Base-by-base conservation (phyloP, 1,140 invertebrate species). In the Drosophila triauraria region DNA sequence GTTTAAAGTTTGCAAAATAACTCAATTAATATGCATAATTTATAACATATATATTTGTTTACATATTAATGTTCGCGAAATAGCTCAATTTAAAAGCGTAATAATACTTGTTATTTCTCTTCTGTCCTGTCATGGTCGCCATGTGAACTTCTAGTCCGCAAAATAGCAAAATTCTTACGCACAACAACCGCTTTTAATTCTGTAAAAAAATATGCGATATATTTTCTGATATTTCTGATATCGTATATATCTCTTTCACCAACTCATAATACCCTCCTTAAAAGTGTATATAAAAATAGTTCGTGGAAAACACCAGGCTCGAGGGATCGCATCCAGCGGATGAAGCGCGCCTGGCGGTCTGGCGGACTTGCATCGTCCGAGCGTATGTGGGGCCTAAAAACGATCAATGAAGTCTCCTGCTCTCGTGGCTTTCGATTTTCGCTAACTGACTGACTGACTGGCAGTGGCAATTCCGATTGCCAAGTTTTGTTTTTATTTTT, bases 261-360 rank as follows among this genome's bases (percentile, higher is more conserved):
- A 44, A 8, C 15, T 2, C 51, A 0, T 0, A 54, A 57, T 25
- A n/a, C n/a, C n/a, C n/a, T n/a, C n/a, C n/a, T n/a, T n/a, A n/a
- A n/a, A n/a, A n/a, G n/a, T n/a, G n/a, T n/a, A n/a, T n/a, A 20
- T 15, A 38, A 61, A 75, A 54, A 40, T 25, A 69, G 61, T 71
- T 87, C 84, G 84, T 69, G 64, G 83, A 88, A 87, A 88, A 58
- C 42, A 40, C 25, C 23, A 58, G 44, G 48, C n/a, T 51, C 17
- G 15, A 43, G 23, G 43, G 25, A 27, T n/a, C 35, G 25, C n/a
- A 10, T 57, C 23, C 43, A 40, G 69, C 69, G 69, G 69, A 72
- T 72, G 58, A 63, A 56, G 53, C 83, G 85, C 85, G 85, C 86
- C 85, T 90, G 85, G 86, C 85, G 85, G 85, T 90, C 85, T 90